phyloP scores from a whole-genome alignment of 2,888 invertebrate species.

The Nemotelus pantherinus region DNA sequence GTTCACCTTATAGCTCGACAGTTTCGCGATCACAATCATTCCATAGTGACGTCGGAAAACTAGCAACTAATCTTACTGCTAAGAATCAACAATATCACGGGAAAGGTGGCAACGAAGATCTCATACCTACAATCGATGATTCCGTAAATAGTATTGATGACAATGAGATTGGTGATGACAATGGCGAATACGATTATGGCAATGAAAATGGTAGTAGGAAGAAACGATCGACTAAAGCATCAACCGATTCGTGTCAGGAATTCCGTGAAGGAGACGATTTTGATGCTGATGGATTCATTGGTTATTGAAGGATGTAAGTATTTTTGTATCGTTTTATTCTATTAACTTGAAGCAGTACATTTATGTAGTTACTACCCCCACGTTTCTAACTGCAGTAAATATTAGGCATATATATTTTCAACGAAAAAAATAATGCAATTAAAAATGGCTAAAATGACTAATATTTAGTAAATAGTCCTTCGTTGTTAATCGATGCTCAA shows the following conservation, averaged over 20 bases:
- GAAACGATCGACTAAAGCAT: conserved; percentile 54
- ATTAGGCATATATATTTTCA: no score
- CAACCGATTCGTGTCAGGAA: conserved; percentile 56
- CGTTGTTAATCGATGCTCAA: no score
- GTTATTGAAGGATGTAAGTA: conserved; percentile 32
- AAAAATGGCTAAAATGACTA: no score
- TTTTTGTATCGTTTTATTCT: no score
- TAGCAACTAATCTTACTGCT: conserved; percentile 25
- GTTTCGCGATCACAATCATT: conserved; percentile 73
- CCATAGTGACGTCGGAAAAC: conserved; percentile 64
- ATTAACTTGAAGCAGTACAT: no score
- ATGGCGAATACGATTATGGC: conserved; percentile 22
- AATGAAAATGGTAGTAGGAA: conserved; percentile 45
- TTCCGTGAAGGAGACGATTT: conserved; percentile 53
- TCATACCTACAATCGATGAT: neutral
- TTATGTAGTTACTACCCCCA: no score
- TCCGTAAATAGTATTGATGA: conserved; percentile 31
- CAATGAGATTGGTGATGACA: conserved; percentile 31
- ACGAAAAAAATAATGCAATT: no score
- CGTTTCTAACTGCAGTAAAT: no score
- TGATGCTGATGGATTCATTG: conserved; percentile 34
- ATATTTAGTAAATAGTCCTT: no score
- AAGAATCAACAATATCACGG: conserved; percentile 24
- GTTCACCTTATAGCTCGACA: conserved; percentile 63
- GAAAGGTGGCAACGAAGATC: neutral